Conservation (phyloP, 2,797 vertebrate genomes). For the Rhadinocentrus ornatus region DNA sequence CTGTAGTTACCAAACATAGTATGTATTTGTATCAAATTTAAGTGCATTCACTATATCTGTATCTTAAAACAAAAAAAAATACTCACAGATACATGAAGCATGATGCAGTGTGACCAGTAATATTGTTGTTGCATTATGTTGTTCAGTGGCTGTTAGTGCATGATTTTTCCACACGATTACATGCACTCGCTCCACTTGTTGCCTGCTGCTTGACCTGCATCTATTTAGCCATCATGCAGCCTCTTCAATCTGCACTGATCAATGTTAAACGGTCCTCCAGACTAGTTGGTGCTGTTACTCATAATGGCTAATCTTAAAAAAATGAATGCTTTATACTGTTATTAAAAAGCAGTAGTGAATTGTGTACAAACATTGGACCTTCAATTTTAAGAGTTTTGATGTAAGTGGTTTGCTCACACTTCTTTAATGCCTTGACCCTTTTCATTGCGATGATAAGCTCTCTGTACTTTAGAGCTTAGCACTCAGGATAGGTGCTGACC, state of each 20-base stretch:
- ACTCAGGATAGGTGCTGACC: conserved; percentile 12
- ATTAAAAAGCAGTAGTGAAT: neutral
- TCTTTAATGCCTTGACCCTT: conserved; percentile 5
- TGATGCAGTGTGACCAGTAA: conserved; percentile 15
- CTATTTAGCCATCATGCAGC: neutral
- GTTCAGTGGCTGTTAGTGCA: neutral
- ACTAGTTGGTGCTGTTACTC: neutral
- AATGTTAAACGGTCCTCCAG: neutral
- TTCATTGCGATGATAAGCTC: conserved; percentile 18
- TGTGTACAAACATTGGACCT: neutral
- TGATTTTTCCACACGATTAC: conserved; percentile 48
- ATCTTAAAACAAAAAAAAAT: neutral
- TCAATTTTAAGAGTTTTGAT: neutral
- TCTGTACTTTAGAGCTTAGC: conserved; percentile 12
- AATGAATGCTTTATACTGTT: neutral
- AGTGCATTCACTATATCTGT: neutral
- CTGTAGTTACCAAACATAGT: neutral
- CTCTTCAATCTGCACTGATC: conserved; percentile 10
- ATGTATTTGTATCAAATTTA: too few species aligned
- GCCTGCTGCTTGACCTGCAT: conserved; percentile 1
- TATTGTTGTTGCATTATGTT: conserved; percentile 19
- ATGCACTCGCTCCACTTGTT: conserved; percentile 17
- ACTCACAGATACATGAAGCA: neutral
- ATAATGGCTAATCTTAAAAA: neutral
- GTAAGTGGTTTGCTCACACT: neutral